Conservation (phyloP, 2,888 invertebrate species). For the Xestia rhomboidea region DNA sequence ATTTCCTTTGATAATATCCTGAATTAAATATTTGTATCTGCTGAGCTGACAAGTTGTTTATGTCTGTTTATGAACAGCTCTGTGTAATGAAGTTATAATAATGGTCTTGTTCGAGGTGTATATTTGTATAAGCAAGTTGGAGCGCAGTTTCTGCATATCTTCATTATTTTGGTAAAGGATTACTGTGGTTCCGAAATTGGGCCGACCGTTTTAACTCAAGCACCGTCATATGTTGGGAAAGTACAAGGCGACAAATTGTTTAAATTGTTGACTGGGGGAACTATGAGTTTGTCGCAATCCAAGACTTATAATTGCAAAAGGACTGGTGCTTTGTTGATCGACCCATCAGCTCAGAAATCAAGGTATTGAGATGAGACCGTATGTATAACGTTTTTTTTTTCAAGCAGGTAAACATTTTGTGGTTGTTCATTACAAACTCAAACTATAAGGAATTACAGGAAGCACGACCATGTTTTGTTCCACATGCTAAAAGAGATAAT, state of each 20-base stretch:
- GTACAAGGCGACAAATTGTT: background rate
- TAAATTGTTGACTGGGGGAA: background rate
- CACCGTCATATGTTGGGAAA: background rate
- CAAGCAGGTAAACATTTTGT: no score
- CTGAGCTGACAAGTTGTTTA: constrained; percentile 59
- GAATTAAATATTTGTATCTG: constrained; percentile 63
- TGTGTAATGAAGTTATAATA: constrained; percentile 49
- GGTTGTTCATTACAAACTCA: no score
- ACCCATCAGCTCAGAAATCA: background rate
- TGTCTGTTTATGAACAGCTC: constrained; percentile 50
- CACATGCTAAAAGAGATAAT: background rate
- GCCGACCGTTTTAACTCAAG: background rate
- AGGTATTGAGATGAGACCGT: no score
- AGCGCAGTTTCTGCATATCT: constrained; percentile 22
- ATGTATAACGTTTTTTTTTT: no score
- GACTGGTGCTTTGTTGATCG: background rate
- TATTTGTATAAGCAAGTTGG: constrained; percentile 40
- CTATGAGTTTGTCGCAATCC: background rate
- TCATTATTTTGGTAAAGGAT: constrained; percentile 25
- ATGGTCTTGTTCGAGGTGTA: constrained; percentile 28
- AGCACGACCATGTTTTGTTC: background rate
- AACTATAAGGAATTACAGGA: background rate
- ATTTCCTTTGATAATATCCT: constrained; percentile 65
- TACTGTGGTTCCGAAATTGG: background rate
- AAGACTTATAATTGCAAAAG: background rate